Base-by-base conservation (phyloP, 2,113 vertebrate genomes). In the Grallaria varia region DNA sequence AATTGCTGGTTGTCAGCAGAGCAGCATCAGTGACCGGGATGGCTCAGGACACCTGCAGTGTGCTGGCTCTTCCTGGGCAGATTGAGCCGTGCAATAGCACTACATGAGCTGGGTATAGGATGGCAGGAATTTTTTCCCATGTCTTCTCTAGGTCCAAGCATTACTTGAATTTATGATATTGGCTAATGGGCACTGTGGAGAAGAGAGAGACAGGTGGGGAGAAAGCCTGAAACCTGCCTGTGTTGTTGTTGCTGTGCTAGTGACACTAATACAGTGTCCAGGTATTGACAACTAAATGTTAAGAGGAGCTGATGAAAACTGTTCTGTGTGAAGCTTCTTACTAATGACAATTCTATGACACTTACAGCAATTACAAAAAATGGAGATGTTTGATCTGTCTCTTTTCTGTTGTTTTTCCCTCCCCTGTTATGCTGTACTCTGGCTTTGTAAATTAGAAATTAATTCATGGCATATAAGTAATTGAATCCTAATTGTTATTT, bases 21-120 rank as follows among this genome's bases (percentile, higher is more conserved):
- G 50, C 56, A 63, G 20, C 19, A 5, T 30, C 35, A 30, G 62
- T 2, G 19, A 55, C 17, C 12, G 35, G 49, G 58, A 27, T 10
- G 1, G 27, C 27, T 47, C 7, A 12, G 3, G 69, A 49, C n/a
- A 14, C 27, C 30, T 42, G 4, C 0, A 4, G 22, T 66, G 8
- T 14, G 39, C 25, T 56, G 7, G 0, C 2, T 39, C 40, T 62
- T 15, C 28, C 31, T 47, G 63, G 52, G 13, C 39, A 45, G 44
- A 3, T 23, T 5, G 6, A 22, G 35, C 49, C 64, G 8, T n/a
- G 37, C 17, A 22, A 6, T 15, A 39, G 40, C 45, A 62, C 59
- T n/a, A 1, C n/a, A 3, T 25, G 35, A 39, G 8, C 35, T 67
- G 16, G 15, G 6, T 17, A 4, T 23, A 39, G 58, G 63, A 15